Base-by-base conservation (phyloP, 1,140 invertebrate species). In the Pseudomyrmex concolor region DNA sequence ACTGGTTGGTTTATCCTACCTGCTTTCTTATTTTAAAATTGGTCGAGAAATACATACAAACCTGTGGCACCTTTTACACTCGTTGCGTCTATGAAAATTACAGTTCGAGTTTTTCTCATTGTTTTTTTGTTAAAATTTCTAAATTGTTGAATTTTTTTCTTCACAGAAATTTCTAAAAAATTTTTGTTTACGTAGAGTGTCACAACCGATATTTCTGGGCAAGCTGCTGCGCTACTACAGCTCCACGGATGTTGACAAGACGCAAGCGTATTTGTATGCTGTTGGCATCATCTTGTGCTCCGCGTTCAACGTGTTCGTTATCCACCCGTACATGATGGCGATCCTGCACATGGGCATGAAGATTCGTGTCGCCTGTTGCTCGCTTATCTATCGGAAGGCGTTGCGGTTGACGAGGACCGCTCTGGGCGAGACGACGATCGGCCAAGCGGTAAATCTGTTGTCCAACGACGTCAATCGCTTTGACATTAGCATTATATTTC, bases 391-490 rank as follows among this genome's bases (percentile, higher is more conserved):
- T 91, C 96, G 96, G 92, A 97, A 98, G 95, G 96, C 95, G 1
- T 90, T 97, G 57, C 94, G 93, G 86, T 89, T 96, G 0, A 96
- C 95, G 7, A 95, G 95, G 84, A 95, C 95, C n/a, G 96, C 97
- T n/a, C 92, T 98, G 17, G 96, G 96, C 0, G 95, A 97, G 91
- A 97, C 97, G 0, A 96, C 97, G 0, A 95, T 97, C 2, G 98
- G 98, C 0, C 97, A 98, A 91, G 97, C 98, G 70, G 96, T 99
- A 0, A 99, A 98, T 92, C 94, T 99, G 0, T 92, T 98, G 68
- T 98, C 98, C 1, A 98, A 98, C 81, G 98, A 98, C 90, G 95
- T 97, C 10, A 96, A 95, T 25, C 93, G 96, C 25, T 97, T 97
- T 86, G 96, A 97, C 91, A 94, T 96, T 66, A 95, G 95, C 0